Percentiles rank a stretch among this genome's conserved stretches.
Evolutionary conservation across 1,140 invertebrate genomes (phyloP).

Genomic region (Eciton burchellii): DNA sequence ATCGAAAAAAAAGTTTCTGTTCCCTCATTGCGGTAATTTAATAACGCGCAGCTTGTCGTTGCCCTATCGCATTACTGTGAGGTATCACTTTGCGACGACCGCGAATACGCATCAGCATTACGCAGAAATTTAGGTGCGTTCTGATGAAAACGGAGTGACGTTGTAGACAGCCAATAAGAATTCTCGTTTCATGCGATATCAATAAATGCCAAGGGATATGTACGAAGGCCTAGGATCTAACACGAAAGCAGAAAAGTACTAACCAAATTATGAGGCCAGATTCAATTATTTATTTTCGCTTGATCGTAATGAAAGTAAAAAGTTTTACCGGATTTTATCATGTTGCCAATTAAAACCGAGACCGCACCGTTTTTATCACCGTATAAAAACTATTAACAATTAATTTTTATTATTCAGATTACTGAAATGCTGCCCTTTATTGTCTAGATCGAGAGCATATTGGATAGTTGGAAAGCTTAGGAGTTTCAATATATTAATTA

Average conservation of each 20-base stretch:
- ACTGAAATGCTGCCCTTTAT: too few relatives aligned
- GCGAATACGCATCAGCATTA: background rate
- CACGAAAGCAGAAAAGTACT: background rate
- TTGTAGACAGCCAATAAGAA: background rate
- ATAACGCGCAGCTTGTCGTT: constrained; percentile 64
- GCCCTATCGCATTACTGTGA: constrained; percentile 72
- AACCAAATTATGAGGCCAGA: background rate
- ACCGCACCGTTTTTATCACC: too few relatives aligned
- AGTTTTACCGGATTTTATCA: constrained; percentile 24
- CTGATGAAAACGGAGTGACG: constrained; percentile 19
- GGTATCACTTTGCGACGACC: constrained; percentile 13
- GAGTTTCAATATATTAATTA: too few relatives aligned
- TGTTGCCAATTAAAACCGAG: constrained; percentile 10
- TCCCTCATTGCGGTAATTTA: constrained; percentile 69
- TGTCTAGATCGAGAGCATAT: too few relatives aligned
- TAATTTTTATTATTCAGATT: too few relatives aligned
- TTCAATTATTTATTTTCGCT: background rate
- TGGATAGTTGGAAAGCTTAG: too few relatives aligned
- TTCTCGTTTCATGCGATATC: constrained; percentile 6
- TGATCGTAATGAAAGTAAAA: constrained; percentile 6
- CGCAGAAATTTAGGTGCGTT: constrained; percentile 55
- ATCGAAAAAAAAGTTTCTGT: constrained; percentile 19
- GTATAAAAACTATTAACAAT: constrained; percentile 7
- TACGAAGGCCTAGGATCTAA: background rate
- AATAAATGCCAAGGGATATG: background rate